Base-by-base conservation (phyloP, 2,888 invertebrate species). In the Macropis europaea region DNA sequence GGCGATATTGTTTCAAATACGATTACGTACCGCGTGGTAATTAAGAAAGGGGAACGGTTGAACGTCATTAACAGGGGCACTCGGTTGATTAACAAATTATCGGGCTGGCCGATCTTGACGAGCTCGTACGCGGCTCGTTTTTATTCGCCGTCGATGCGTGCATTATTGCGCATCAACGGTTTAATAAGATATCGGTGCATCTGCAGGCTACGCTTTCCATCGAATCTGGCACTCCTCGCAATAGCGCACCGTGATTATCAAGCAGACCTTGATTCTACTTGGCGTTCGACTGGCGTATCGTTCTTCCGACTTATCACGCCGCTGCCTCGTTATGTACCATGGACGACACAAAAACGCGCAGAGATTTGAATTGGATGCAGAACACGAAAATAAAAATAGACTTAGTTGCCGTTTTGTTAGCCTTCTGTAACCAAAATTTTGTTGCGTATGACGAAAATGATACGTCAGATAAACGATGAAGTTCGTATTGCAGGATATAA, bases 11-110 rank as follows among this genome's bases (percentile, higher is more conserved):
- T 70, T 70, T 59, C 30, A 53, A 42, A 45, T 42, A 47, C 36
- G 42, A 59, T 63, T 63, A 63, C 22, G 38, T 17, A 40, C 30
- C 28, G 45, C 53, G 19, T 30, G 19, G 43, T 34, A 68, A 73
- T 73, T 56, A 63, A 59, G 50, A 68, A 64, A 42, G 34, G 19
- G 52, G 28, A 47, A 52, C 50, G 30, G n/a, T 13, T 5, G 22
- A 30, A 11, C 53, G 34, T 54, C 56, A 42, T 63, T 74, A 62
- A 68, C 50, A 54, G 63, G 40, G 42, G 30, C 59, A 62, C 38
- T 54, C 40, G 13, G 57, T 59, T 47, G 59, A 73, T 68, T 54
- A 73, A 62, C 48, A 38, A 59, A 73, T 74, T 68, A 67, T 74
- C 62, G 32, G 48, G 42, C 47, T n/a, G 6, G 11, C 7, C 52